phyloP scores from a whole-genome alignment of 1,140 invertebrate genomes.

The Diploscapter pachys region DNA sequence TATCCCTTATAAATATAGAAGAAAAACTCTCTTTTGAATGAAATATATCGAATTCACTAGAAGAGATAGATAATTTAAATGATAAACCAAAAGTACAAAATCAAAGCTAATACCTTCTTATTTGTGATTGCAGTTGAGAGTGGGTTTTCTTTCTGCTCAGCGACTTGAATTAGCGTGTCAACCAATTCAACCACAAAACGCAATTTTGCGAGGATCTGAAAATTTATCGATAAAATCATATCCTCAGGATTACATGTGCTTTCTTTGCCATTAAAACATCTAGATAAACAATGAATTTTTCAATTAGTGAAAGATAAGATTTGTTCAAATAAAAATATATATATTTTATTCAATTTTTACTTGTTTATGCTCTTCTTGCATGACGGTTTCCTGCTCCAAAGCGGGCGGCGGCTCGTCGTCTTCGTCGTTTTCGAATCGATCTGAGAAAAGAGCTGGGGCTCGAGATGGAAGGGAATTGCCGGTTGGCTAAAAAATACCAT shows the following conservation, averaged over 20 bases:
- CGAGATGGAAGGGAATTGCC: neutral
- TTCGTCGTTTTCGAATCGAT: slow-evolving; percentile 20
- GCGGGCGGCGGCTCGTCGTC: slow-evolving; percentile 63
- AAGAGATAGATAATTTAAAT: too few species aligned
- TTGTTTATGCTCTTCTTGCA: slow-evolving; percentile 89
- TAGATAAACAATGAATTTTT: too few species aligned
- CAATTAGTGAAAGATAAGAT: neutral
- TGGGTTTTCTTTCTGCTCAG: slow-evolving; percentile 71
- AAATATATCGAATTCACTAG: too few species aligned
- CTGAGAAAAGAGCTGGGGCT: slow-evolving; percentile 13
- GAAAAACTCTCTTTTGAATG: too few species aligned
- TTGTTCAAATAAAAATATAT: neutral
- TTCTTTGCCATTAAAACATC: too few species aligned
- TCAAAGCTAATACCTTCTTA: slow-evolving; percentile 11
- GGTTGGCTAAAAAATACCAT: too few species aligned
- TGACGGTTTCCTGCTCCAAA: slow-evolving; percentile 86
- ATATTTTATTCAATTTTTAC: slow-evolving; percentile 53
- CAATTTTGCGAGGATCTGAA: slow-evolving; percentile 74
- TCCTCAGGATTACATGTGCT: neutral
- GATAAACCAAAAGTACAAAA: too few species aligned
- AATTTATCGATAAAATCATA: neutral
- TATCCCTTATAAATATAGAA: neutral
- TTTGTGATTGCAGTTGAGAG: slow-evolving; percentile 50
- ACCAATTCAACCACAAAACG: slow-evolving; percentile 86
- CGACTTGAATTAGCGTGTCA: slow-evolving; percentile 83